Evolutionary conservation across 2,797 vertebrate species (phyloP).

Genomic region (Otolemur crassicaudatus): DNA sequence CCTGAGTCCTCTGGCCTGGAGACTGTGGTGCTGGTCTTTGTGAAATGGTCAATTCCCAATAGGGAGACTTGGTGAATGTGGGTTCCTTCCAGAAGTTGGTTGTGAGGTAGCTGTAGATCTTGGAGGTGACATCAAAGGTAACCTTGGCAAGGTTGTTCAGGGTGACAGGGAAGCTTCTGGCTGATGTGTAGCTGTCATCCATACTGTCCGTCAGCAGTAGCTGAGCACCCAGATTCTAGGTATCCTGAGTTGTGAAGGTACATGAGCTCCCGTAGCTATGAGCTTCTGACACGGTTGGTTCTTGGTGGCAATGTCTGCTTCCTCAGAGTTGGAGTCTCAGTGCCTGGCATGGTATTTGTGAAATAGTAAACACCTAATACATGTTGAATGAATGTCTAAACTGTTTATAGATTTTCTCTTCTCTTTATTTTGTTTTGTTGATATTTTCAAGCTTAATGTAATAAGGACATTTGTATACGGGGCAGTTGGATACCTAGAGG

Average conservation of each 20-base stretch:
- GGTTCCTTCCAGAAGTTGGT: too few relatives aligned
- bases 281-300: background rate
- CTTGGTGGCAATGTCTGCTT: background rate
- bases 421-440: background rate
- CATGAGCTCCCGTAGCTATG: background rate
- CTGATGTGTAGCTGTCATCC: too few relatives aligned
- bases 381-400: background rate
- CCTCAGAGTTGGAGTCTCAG: background rate
- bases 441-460: background rate
- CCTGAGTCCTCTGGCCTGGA: slow-evolving; percentile 92
- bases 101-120: background rate
- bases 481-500: background rate
- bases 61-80: slow-evolving; percentile 92
- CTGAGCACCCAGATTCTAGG: background rate
- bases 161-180: background rate
- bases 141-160: background rate
- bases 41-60: slow-evolving; percentile 97
- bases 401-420: background rate
- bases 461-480: background rate
- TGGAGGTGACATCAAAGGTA: background rate
- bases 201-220: background rate
- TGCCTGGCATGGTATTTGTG: background rate
- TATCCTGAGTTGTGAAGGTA: background rate
- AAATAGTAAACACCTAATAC: background rate
- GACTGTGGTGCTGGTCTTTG: slow-evolving; percentile 91